phyloP scores from a whole-genome alignment of 2,797 vertebrate genomes.

The Anabas testudineus region DNA sequence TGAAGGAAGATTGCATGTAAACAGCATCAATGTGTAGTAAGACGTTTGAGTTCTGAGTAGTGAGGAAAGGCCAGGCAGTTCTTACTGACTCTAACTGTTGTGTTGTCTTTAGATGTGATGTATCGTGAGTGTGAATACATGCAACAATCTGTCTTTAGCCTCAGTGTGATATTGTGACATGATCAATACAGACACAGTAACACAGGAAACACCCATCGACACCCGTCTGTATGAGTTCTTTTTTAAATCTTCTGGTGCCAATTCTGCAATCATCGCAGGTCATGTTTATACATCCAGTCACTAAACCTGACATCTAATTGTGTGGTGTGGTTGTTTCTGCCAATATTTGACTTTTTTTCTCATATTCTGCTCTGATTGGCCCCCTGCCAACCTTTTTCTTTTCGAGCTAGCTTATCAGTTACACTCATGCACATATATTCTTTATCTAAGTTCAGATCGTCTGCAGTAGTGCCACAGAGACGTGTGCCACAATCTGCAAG shows the following conservation, averaged over 20 bases:
- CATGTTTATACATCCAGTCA: conserved; percentile 5
- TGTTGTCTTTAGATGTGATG: too few relatives aligned
- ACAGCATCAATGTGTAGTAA: too few relatives aligned
- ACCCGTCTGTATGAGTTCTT: not conserved
- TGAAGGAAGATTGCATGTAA: too few relatives aligned
- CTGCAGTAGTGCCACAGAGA: not conserved
- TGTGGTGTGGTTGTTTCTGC: conserved; percentile 14
- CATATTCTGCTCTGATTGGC: conserved; percentile 8
- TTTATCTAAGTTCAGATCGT: not conserved
- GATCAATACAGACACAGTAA: conserved; percentile 6
- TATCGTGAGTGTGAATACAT: conserved; percentile 5
- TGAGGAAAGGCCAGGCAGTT: too few relatives aligned
- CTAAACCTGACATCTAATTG: conserved; percentile 14
- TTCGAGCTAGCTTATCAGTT: conserved; percentile 12
- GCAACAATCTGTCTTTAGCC: conserved; percentile 7
- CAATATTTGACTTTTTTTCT: not conserved
- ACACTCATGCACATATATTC: conserved; percentile 10
- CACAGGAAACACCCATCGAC: conserved; percentile 28
- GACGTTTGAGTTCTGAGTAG: too few relatives aligned
- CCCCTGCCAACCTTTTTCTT: conserved; percentile 1
- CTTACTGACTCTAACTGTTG: too few relatives aligned
- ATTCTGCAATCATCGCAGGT: not conserved
- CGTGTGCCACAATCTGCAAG: not conserved
- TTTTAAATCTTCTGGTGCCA: not conserved
- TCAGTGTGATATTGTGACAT: conserved; percentile 41